Conservation (phyloP, 2,797 vertebrate genomes). For the Eremophila alpestris region DNA sequence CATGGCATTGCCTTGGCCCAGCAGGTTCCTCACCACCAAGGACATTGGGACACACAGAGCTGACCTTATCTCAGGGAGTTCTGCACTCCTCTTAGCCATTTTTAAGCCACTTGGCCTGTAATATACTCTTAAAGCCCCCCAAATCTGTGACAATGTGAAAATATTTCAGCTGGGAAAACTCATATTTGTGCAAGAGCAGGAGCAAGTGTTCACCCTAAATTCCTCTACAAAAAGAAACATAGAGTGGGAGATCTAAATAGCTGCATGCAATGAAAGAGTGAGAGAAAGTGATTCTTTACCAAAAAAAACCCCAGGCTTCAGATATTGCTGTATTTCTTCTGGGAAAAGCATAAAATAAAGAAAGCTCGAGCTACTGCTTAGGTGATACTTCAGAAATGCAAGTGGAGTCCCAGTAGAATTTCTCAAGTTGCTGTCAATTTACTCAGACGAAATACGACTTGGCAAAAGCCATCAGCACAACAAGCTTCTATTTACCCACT, state of each 20-base stretch:
- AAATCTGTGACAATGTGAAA: neutral
- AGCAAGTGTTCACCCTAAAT: neutral
- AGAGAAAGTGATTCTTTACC: neutral
- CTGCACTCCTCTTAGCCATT: neutral
- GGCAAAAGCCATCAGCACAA: neutral
- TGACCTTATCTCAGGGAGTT: neutral
- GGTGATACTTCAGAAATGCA: neutral
- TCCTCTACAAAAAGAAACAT: neutral
- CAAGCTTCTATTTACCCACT: neutral
- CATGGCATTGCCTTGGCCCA: neutral
- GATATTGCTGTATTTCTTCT: neutral
- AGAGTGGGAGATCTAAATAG: neutral
- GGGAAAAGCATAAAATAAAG: neutral
- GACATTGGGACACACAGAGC: neutral
- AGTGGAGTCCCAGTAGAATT: neutral
- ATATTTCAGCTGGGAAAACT: neutral
- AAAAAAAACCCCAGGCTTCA: neutral
- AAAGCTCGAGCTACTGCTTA: neutral
- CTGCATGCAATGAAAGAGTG: neutral
- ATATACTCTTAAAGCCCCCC: neutral
- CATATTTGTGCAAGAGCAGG: neutral
- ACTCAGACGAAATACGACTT: neutral
- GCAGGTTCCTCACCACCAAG: neutral
- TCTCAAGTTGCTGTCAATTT: neutral
- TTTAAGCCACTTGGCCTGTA: neutral